Evolutionary conservation across 2,888 invertebrate genomes (phyloP), one percentile per base, ranked within the genome.

Genomic region (Drosophila picticornis): DNA sequence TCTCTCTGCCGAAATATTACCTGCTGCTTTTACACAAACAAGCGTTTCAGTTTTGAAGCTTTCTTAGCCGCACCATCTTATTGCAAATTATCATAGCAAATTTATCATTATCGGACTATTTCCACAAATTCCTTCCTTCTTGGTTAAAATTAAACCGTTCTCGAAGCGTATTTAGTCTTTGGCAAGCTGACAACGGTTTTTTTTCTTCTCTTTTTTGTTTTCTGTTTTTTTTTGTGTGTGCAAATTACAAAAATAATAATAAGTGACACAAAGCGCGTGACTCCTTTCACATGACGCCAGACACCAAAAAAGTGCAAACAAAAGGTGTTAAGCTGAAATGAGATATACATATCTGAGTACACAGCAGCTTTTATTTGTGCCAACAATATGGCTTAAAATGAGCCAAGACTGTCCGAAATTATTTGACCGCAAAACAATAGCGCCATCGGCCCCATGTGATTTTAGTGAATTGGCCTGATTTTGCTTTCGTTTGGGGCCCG

Each of bases 221-320:
- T 55, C 58, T 3, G 0, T 34, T n/a, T 48, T 50, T 61, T 73
- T 61, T 72, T 81, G 81, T 71, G 69, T 81, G 71, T 76, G 83
- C 79, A 75, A 87, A 88, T 72, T 75, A 82, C 81, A 90, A 78
- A 79, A 82, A 76, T 76, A 77, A 78, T 77, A 79, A 77, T 75
- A 75, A 72, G 79, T 74, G 72, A 80, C 80, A 74, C 76, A 79
- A 86, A 84, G 84, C 89, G 88, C 92, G 90, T 92, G 91, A 93
- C 85, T 91, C 88, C 92, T 92, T 92, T 91, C 91, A 92, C 90
- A 88, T 85, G 89, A 53, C 57, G 67, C 55, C 77, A 76, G 48
- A 63, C 53, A 55, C 70, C 74, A 75, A 75, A 75, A 86, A 36
- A 83, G 72, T 81, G 80, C 77, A 88, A 76, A 90, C 86, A 89